These are phyloP conservation scores for Notothenia rossii DNA, from an alignment of 2,113 vertebrate genomes.

Conservation along the genomic window DNA sequence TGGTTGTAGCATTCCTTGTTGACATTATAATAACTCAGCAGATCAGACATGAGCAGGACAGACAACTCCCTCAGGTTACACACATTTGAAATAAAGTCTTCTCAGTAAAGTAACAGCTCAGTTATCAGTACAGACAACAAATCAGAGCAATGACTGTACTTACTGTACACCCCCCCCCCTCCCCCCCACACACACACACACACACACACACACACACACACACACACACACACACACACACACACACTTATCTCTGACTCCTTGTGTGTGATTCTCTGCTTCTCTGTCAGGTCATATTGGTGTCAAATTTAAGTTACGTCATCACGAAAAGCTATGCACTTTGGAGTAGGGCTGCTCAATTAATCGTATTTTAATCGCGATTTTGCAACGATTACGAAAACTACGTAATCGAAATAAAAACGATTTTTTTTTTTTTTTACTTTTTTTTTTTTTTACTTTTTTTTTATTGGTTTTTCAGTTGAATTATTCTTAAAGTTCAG, in stretches of 20 bases:
- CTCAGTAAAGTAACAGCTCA: no score
- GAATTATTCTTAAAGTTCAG: no score
- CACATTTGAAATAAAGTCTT: neutral
- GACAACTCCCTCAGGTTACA: slow-evolving; percentile 12
- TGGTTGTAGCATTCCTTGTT: slow-evolving; percentile 56
- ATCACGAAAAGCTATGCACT: neutral
- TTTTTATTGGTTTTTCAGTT: no score
- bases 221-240: neutral
- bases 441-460: no score
- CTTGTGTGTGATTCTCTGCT: neutral
- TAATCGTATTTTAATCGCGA: no score
- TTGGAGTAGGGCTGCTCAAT: no score
- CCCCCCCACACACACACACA: no score
- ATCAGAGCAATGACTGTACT: neutral
- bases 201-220: no score
- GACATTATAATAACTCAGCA: slow-evolving; percentile 2
- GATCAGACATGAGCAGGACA: no score
- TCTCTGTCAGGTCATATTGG: neutral
- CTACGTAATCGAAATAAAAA: no score
- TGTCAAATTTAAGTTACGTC: neutral
- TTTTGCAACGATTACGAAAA: no score
- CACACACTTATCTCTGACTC: neutral
- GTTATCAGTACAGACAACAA: neutral
- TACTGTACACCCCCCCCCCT: neutral
- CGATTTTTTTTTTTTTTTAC: no score